Base-by-base conservation (phyloP, 2,888 invertebrate species). In the Drosophila falleni region DNA sequence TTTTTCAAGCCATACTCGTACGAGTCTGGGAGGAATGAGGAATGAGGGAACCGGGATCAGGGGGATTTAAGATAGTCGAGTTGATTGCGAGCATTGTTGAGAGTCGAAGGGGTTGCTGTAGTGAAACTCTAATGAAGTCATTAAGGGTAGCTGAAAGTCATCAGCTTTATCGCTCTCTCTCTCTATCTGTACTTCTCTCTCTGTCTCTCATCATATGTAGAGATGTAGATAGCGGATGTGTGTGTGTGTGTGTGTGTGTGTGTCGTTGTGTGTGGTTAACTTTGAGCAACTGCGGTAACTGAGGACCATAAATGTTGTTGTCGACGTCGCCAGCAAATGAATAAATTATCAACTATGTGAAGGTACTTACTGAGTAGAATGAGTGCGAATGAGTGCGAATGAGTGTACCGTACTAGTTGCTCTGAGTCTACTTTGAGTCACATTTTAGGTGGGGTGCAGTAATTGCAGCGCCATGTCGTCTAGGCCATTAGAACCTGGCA, bases 331-430 rank as follows among this genome's bases (percentile, higher is more conserved):
- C 71, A 53, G 79, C 79, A 79, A 84, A 87, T 87, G 89, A 87
- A 87, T 87, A 87, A 87, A 87, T 87, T 88, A 87, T 87, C 82
- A 87, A 87, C 84, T 85, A 77, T 76, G 80, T 71, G 79, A 77
- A 84, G 78, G 77, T 78, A 78, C 76, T 77, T 70, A 65, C 33
- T 31, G 26, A 16, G 54, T 16, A 29, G n/a, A 59, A 56, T 73
- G 75, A 73, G 75, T 50, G 56, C 71, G 39, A 49, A 50, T 54
- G 54, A 55, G 42, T 56, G 61, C 75, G 46, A 51, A 53, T 46
- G 56, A 58, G 37, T 58, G 55, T 54, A 39, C 37, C 51, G 10
- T 15, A 54, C 58, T 65, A 55, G 65, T 71, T 66, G 71, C 49
- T 75, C 54, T 47, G 42, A 65, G 35, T 70, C 56, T 55, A 55